Evolutionary conservation across 1,140 invertebrate genomes (phyloP), one percentile per base, ranked within the genome.

Genomic region (Babylonia areolata): DNA sequence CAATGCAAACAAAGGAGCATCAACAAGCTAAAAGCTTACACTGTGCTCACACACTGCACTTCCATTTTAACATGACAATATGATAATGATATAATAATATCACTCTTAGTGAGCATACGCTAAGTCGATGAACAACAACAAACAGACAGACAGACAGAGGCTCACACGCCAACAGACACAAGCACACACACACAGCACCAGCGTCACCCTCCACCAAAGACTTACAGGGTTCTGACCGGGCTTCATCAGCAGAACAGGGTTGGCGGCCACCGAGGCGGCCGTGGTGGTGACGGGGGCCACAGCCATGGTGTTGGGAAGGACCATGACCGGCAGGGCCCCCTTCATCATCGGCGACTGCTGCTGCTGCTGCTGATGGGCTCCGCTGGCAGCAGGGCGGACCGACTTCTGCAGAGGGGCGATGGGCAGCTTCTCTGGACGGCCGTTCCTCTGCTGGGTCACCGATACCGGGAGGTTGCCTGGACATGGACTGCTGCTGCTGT

Each of bases 341-440:
- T 73, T 73, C 75, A 77, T 20, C 35, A 80, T 33, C 42, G 78
- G 23, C 31, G 40, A 40, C 42, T 15, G 35, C n/a, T 40, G 42
- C 28, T 54, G 37, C n/a, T 40, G 42, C 28, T 54, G 37, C 58
- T 69, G 54, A 54, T 58, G 54, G 11, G 1, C 28, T 51, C 42
- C 28, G 46, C 46, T 17, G 20, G 79, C 42, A 6, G 31, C n/a
- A 11, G 28, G 51, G 3, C 73, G 73, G 35, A 15, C 77, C 35
- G 37, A 42, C 82, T 84, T 84, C 23, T 37, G 20, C 39, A 73
- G 40, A 15, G 82, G 64, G 35, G 82, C 37, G 64, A 84, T 73
- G 40, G 82, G 82, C 28, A 84, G 82, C 69, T 84, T 84, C 35
- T 42, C 64, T 2, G 82, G 82, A 23, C 82, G 82, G 3, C 17